Base-by-base conservation (phyloP, 2,797 vertebrate species). In the Ataeniobius toweri region DNA sequence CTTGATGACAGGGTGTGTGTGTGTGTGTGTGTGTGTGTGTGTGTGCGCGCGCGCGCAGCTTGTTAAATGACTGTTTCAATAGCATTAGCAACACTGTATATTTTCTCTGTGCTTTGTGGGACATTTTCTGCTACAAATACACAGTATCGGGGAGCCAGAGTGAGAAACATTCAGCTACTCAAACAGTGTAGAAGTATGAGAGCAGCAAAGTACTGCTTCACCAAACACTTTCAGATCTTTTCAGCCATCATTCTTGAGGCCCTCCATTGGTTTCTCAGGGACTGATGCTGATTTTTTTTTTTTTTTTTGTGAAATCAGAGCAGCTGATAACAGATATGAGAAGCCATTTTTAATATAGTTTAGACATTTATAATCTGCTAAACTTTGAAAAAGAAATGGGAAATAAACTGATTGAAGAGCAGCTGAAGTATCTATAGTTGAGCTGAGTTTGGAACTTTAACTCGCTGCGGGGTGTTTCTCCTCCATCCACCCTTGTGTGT, bases 1-100 rank as follows among this genome's bases (percentile, higher is more conserved):
- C 86, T 88, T 89, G 78, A 83, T 82, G 79, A 86, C 76, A 67
- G 77, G 0, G 39, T 26, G 82, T 76, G 20, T 85, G 26, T 78
- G 72, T 76, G 80, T 76, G 26, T 3, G 14, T 6, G 56, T 5
- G 55, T 58, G 55, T 26, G 56, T 26, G 55, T 58, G 55, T 56
- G 55, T n/a, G 55, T 56, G 26, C 6, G 59, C 8, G 28, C 20
- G 59, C 4, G 44, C 10, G 6, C 26, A 72, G 80, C 86, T 39
- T 82, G 76, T 81, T 76, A 74, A 81, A 76, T 88, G 48, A 73
- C 12, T 75, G 79, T 80, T 58, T 81, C 59, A 82, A 74, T 6
- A 79, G 78, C 61, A 44, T 71, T 71, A 22, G 68, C 87, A 88
- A 89, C 81, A 67, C 41, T 65, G 31, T 70, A 74, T 79, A 65